phyloP scores from a whole-genome alignment of 2,888 invertebrate species.

The Lepidochrysops patricia region DNA sequence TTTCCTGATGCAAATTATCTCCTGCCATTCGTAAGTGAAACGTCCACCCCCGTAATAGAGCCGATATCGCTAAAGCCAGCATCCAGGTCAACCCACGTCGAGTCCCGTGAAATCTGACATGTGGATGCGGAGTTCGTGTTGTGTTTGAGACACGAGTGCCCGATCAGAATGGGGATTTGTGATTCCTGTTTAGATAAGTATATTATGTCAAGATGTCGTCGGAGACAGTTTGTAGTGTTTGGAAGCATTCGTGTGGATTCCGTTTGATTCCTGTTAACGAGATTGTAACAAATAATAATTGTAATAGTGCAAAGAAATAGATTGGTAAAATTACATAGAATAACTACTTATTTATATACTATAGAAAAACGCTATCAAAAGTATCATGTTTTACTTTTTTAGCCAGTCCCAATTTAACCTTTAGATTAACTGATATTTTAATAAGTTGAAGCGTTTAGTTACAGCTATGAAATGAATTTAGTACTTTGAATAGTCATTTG shows the following conservation, averaged over 20 bases:
- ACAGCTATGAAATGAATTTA: neutral
- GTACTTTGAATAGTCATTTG: neutral
- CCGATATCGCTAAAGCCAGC: conserved; percentile 20
- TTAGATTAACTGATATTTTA: neutral
- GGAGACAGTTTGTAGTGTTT: neutral
- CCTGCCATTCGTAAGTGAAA: conserved; percentile 22
- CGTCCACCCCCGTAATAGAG: conserved; percentile 24
- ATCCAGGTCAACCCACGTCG: conserved; percentile 26
- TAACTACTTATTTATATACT: too few relatives aligned
- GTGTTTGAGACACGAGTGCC: conserved; percentile 23
- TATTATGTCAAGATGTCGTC: neutral
- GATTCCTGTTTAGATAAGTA: conserved; percentile 5
- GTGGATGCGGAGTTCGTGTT: conserved; percentile 28
- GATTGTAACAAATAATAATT: neutral
- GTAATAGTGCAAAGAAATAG: too few relatives aligned
- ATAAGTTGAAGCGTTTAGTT: neutral
- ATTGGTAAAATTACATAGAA: too few relatives aligned
- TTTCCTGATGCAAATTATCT: conserved; percentile 37
- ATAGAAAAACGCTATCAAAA: too few relatives aligned
- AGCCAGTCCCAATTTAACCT: too few relatives aligned
- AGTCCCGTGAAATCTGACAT: conserved; percentile 28
- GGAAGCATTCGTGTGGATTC: neutral
- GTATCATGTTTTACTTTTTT: too few relatives aligned
- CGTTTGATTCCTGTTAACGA: neutral
- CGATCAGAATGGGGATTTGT: conserved; percentile 21